A percentile compares a stretch with the other conserved stretches of the same genome.
Conservation (phyloP, 2,113 vertebrate species). For the Poeciliopsis occidentalis region DNA sequence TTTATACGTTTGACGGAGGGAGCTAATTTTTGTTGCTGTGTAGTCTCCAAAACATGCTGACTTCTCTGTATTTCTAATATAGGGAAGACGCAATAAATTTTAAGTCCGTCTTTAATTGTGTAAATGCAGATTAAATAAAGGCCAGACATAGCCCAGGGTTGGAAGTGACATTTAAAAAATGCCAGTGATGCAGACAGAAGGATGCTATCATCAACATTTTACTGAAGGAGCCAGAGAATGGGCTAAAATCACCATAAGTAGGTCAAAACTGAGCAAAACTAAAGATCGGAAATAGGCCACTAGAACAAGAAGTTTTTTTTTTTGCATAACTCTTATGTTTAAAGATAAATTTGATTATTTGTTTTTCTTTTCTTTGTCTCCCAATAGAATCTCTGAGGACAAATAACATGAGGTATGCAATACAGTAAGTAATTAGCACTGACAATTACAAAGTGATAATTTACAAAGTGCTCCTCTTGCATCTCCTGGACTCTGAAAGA, state of each 20-base stretch:
- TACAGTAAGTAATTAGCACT: not conserved
- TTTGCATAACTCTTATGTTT: too few relatives aligned
- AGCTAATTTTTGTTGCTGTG: not conserved
- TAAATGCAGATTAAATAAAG: not conserved
- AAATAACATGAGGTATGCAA: not conserved
- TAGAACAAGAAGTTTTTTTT: too few relatives aligned
- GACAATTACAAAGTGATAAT: not conserved
- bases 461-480: not conserved
- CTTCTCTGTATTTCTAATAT: too few relatives aligned
- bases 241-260: too few relatives aligned
- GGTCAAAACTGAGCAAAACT: too few relatives aligned
- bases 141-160: constrained; percentile 5
- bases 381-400: too few relatives aligned
- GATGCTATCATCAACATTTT: not conserved
- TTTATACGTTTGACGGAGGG: too few relatives aligned
- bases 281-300: too few relatives aligned
- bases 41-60: not conserved
- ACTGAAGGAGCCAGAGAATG: not conserved
- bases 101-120: not conserved
- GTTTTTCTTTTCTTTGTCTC: too few relatives aligned
- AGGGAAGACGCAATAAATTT: too few relatives aligned
- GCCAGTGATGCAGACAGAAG: not conserved
- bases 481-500: not conserved
- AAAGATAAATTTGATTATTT: too few relatives aligned
- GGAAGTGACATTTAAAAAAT: not conserved